Percentiles rank a stretch among this genome's conserved stretches.
Conservation (phyloP, 2,888 invertebrate genomes). For the Drosophila paranaensis region DNA sequence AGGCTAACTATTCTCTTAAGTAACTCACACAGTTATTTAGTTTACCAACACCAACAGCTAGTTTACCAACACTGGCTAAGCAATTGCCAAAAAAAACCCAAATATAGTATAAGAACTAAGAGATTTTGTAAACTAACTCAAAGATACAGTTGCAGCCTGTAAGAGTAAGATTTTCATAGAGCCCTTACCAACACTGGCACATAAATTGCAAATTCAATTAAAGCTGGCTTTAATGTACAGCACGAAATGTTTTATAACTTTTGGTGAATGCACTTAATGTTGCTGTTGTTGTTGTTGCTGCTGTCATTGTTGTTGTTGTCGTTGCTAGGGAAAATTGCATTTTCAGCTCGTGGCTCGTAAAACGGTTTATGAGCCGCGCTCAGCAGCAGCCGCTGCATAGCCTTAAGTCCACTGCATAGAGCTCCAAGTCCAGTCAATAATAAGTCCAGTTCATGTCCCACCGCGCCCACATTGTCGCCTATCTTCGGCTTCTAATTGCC, state of each 20-base stretch:
- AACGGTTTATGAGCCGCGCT: conserved; percentile 26
- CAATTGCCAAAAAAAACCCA: background rate
- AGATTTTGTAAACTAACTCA: background rate
- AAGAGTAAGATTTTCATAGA: no score
- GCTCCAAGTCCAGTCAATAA: background rate
- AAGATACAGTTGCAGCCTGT: background rate
- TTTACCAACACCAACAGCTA: background rate
- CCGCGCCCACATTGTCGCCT: conserved; percentile 2
- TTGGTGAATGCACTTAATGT: conserved; percentile 17
- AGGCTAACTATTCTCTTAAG: no score
- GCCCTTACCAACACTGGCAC: background rate
- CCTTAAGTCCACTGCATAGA: background rate
- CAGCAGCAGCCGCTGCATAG: conserved; percentile 31
- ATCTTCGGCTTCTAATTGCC: conserved; percentile 58
- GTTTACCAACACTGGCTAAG: background rate
- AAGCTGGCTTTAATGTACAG: conserved; percentile 22
- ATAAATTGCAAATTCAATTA: conserved; percentile 36
- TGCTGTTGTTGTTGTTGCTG: background rate
- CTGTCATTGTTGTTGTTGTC: background rate
- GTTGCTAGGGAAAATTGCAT: conserved; percentile 9
- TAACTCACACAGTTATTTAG: no score
- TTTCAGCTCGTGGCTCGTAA: conserved; percentile 32
- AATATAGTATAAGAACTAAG: no score
- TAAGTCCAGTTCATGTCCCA: background rate
- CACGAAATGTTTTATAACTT: conserved; percentile 41